These are phyloP conservation scores for Hybognathus amarus DNA, from an alignment of 2,797 vertebrate species.

Conservation along the genomic window DNA sequence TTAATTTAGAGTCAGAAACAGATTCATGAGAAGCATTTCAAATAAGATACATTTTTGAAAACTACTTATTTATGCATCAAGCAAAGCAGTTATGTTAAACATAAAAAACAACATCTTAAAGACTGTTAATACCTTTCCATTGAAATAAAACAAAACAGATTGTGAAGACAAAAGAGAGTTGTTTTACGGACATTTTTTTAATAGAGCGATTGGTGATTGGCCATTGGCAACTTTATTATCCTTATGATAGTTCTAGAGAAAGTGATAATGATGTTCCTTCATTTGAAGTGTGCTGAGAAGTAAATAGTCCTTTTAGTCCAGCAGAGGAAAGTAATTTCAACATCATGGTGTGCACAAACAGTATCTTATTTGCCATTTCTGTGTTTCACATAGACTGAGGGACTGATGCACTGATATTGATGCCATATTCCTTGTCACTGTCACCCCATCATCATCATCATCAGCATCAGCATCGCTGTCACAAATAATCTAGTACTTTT, in stretches of 20 bases:
- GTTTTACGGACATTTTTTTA: slow-evolving; percentile 14
- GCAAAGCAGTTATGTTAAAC: slow-evolving; percentile 19
- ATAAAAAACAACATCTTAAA: not conserved
- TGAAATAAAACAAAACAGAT: slow-evolving; percentile 24
- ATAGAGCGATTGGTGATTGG: slow-evolving; percentile 12
- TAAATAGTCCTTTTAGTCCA: slow-evolving; percentile 8
- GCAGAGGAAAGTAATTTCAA: slow-evolving; percentile 27
- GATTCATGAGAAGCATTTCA: slow-evolving; percentile 7
- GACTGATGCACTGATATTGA: slow-evolving; percentile 24
- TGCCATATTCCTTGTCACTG: slow-evolving; percentile 19
- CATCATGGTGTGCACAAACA: slow-evolving; percentile 3
- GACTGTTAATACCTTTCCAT: not conserved
- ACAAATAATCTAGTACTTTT: slow-evolving; percentile 28
- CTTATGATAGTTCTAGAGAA: slow-evolving; percentile 1
- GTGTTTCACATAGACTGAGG: not conserved
- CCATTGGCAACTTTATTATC: slow-evolving; percentile 36
- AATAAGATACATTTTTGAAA: slow-evolving; percentile 25
- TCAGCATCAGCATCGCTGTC: slow-evolving; percentile 7
- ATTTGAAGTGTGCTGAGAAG: slow-evolving; percentile 17
- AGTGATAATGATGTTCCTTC: slow-evolving; percentile 9
- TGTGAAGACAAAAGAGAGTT: not conserved
- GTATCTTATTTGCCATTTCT: slow-evolving; percentile 4
- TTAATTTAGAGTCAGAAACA: slow-evolving; percentile 4
- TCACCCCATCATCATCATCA: slow-evolving; percentile 38
- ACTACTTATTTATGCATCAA: slow-evolving; percentile 20